Evolutionary conservation across 1,140 invertebrate genomes (phyloP).

Genomic region (Bombus pyrosoma): DNA sequence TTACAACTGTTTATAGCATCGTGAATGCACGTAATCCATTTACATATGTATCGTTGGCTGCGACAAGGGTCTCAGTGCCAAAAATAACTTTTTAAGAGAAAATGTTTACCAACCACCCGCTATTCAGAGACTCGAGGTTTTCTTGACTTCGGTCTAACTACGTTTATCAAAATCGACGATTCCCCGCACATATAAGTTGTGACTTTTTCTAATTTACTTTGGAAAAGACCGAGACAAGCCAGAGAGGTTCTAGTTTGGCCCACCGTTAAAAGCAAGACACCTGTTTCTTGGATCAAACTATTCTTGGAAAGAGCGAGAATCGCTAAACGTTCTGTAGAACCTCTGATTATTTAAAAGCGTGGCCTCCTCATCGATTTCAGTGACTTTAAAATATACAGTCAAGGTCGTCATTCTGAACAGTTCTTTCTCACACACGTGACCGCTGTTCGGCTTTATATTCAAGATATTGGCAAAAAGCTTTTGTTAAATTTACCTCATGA

Average conservation of each 20-base stretch:
- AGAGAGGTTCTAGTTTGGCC: too few species aligned
- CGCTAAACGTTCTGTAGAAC: neutral
- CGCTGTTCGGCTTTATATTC: too few species aligned
- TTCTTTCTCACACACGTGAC: too few species aligned
- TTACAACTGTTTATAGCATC: slow-evolving; percentile 59
- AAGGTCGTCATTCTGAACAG: too few species aligned
- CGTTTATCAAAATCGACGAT: neutral
- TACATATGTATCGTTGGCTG: neutral
- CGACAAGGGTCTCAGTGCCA: neutral
- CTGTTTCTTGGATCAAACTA: neutral
- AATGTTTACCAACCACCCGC: neutral
- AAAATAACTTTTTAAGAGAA: neutral
- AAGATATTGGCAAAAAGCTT: too few species aligned
- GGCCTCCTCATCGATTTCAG: too few species aligned
- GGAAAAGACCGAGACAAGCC: too few species aligned
- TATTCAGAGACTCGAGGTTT: neutral
- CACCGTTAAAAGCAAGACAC: too few species aligned
- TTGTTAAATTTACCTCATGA: too few species aligned
- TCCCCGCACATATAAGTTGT: neutral
- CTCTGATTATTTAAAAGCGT: too few species aligned
- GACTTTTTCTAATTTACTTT: neutral
- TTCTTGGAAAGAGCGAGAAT: neutral
- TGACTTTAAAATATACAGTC: too few species aligned
- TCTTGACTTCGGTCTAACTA: neutral
- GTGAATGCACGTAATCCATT: neutral